A percentile compares a stretch with the other conserved stretches of the same genome.
phyloP scores from a whole-genome alignment of 2,888 invertebrate species.

The Aricia artaxerxes region DNA sequence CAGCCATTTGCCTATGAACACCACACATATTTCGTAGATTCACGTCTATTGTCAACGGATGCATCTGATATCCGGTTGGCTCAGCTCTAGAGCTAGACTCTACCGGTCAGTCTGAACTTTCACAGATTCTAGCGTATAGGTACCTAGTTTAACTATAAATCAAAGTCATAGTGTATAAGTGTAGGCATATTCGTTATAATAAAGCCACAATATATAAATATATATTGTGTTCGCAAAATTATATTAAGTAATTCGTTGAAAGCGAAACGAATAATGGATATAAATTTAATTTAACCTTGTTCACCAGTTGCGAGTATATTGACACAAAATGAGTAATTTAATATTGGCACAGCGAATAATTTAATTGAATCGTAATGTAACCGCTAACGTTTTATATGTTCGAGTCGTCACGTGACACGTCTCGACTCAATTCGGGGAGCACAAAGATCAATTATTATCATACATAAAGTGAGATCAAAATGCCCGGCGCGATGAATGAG shows the following conservation, averaged over 20 bases:
- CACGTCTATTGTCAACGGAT: background rate
- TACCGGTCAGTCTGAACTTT: background rate
- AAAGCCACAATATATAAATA: background rate
- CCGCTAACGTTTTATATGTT: conserved; percentile 1
- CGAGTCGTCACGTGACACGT: background rate
- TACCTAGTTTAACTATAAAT: background rate
- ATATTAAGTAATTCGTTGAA: background rate
- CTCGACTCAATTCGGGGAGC: background rate
- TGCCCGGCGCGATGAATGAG: conserved; percentile 21
- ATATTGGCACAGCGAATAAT: conserved; percentile 3
- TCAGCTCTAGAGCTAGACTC: background rate
- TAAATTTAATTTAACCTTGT: conserved; percentile 2
- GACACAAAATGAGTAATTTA: conserved; percentile 19
- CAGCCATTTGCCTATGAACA: background rate
- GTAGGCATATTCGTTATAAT: background rate
- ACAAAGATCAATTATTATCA: conserved; percentile 1
- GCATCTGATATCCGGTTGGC: background rate
- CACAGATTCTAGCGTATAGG: background rate
- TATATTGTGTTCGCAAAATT: background rate
- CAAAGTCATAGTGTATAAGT: background rate
- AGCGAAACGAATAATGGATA: background rate
- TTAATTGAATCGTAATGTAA: background rate
- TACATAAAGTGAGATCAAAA: background rate
- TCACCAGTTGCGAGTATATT: background rate
- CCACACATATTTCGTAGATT: background rate